Conservation (phyloP, 2,797 vertebrate species). For the Menidia menidia region DNA sequence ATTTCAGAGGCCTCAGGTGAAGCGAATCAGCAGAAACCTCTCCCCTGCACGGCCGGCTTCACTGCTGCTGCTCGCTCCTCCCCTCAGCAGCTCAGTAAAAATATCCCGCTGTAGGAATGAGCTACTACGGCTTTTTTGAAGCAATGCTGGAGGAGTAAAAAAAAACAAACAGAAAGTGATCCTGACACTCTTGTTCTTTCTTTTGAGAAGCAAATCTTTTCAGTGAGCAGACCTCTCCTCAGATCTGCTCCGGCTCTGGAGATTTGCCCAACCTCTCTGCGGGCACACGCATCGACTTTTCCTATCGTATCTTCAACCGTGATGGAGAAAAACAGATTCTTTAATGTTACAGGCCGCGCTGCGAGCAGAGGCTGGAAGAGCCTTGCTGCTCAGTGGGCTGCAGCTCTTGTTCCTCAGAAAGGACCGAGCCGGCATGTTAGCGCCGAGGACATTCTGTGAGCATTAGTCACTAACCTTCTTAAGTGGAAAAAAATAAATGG, state of each 20-base stretch:
- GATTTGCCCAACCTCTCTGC: conserved; percentile 36
- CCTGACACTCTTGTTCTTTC: conserved; percentile 31
- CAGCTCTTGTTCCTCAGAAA: conserved; percentile 7
- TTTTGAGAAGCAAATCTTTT: conserved; percentile 40
- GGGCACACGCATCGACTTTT: conserved; percentile 45
- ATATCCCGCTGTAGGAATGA: conserved; percentile 29
- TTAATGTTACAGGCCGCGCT: conserved; percentile 18
- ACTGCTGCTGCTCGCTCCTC: conserved; percentile 34
- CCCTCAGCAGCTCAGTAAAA: conserved; percentile 1
- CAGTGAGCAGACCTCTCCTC: conserved; percentile 33
- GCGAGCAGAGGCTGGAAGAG: conserved; percentile 44
- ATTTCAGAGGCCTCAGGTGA: conserved; percentile 40
- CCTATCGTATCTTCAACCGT: conserved; percentile 49
- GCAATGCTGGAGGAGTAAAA: conserved; percentile 49
- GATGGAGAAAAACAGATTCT: conserved; percentile 28
- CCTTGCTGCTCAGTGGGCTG: conserved; percentile 14
- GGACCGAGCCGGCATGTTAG: conserved; percentile 1
- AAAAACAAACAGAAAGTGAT: conserved; percentile 40
- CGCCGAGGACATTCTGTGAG: conserved; percentile 1
- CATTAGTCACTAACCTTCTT: conserved; percentile 7
- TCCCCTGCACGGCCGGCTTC: conserved; percentile 15
- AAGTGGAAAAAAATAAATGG: conserved; percentile 1
- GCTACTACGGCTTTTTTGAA: conserved; percentile 35
- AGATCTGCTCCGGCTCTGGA: conserved; percentile 22
- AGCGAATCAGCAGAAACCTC: conserved; percentile 45